Conservation (phyloP, 2,888 invertebrate genomes). For the Homarus gammarus region DNA sequence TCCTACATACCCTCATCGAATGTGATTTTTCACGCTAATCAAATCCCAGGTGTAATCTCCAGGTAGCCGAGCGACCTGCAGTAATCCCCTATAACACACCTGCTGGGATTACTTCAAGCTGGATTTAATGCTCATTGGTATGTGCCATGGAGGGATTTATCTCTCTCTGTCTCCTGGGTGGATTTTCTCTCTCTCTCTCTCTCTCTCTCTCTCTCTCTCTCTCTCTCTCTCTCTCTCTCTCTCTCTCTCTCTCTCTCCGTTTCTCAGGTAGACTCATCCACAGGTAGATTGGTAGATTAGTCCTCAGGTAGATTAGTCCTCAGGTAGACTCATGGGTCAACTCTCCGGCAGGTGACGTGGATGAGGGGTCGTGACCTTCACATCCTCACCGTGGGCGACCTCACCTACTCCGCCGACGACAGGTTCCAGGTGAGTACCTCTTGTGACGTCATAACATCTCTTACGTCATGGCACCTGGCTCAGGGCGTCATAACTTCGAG, state of each 20-base stretch:
- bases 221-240: not conserved
- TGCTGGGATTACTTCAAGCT: not conserved
- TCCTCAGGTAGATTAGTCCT: not conserved
- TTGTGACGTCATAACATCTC: not conserved
- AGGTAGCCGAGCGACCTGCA: not conserved
- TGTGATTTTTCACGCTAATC: no score
- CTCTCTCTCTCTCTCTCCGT: not conserved
- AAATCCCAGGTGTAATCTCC: not conserved
- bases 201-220: not conserved
- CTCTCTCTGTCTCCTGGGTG: not conserved
- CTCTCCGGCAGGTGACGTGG: conserved; percentile 60
- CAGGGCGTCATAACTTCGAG: no score
- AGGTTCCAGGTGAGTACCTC: conserved; percentile 50
- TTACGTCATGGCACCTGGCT: no score
- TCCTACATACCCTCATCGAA: no score
- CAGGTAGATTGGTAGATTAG: no score
- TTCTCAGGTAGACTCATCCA: not conserved
- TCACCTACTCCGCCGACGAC: conserved; percentile 61
- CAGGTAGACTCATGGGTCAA: not conserved
- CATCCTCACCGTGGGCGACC: conserved; percentile 55
- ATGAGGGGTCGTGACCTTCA: conserved; percentile 53
- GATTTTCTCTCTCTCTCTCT: not conserved
- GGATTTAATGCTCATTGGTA: not conserved
- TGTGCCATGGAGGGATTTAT: not conserved
- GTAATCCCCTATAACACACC: not conserved